Conservation (phyloP, 2,113 vertebrate genomes). For the Microcebus ravelobensis region DNA sequence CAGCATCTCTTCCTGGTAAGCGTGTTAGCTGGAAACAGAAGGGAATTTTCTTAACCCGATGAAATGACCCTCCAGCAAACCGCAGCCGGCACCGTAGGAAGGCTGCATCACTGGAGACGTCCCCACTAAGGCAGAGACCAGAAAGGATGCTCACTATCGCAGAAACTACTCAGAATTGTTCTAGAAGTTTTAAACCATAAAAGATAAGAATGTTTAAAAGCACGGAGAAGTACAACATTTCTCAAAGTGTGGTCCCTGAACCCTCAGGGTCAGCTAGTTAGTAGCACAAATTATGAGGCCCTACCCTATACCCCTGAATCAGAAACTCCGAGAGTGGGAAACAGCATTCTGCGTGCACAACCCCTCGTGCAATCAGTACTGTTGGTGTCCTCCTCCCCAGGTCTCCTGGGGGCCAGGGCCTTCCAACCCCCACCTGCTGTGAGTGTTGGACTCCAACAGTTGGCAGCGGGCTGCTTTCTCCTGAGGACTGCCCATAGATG, state of each 20-base stretch:
- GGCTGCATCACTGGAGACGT: not conserved
- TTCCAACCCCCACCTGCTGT: rapidly evolving
- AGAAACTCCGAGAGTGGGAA: not conserved
- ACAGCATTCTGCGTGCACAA: not conserved
- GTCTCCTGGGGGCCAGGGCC: not conserved
- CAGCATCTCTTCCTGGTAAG: not conserved
- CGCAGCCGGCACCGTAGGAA: not conserved
- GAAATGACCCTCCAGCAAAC: not conserved
- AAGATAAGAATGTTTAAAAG: not conserved
- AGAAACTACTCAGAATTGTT: not conserved
- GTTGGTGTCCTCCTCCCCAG: not conserved
- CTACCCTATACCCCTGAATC: not conserved
- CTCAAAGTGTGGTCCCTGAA: not conserved
- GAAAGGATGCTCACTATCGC: not conserved
- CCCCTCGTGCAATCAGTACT: not conserved
- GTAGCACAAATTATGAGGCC: not conserved
- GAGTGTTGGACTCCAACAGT: not conserved
- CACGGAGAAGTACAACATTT: not conserved
- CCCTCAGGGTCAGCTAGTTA: no score
- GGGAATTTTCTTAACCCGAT: not conserved
- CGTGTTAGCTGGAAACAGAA: slow-evolving; percentile 12
- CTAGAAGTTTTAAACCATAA: not conserved
- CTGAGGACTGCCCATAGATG: not conserved
- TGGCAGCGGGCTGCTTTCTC: not conserved
- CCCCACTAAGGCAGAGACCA: not conserved